Conservation (phyloP, 2,888 invertebrate genomes). For the Calliscelio sp. region DNA sequence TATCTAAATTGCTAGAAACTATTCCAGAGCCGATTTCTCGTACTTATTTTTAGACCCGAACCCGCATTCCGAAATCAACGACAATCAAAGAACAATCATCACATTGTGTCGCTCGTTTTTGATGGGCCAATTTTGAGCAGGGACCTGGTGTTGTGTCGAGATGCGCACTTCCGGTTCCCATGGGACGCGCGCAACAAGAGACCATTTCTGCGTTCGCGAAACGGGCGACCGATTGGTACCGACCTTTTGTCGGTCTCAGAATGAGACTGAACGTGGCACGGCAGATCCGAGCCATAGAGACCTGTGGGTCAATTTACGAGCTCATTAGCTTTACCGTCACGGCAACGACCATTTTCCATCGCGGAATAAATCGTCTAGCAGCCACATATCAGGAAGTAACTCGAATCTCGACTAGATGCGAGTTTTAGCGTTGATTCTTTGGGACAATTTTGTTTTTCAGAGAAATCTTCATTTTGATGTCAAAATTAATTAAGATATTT, state of each 20-base stretch:
- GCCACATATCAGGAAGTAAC: slow-evolving; percentile 61
- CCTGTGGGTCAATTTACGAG: slow-evolving; percentile 83
- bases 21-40: no score
- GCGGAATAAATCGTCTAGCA: slow-evolving; percentile 73
- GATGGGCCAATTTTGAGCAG: slow-evolving; percentile 52
- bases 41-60: slow-evolving; percentile 1
- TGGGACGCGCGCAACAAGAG: slow-evolving; percentile 34
- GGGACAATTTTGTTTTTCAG: no score
- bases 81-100: slow-evolving; percentile 28
- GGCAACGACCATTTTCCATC: slow-evolving; percentile 77
- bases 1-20: no score
- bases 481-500: no score
- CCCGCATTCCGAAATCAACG: slow-evolving; percentile 15
- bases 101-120: no score
- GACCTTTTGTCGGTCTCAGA: slow-evolving; percentile 72
- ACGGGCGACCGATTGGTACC: slow-evolving; percentile 48
- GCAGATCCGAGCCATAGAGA: slow-evolving; percentile 77
- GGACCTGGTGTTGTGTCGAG: slow-evolving; percentile 57
- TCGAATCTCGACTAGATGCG: slow-evolving; percentile 52
- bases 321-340: slow-evolving; percentile 83
- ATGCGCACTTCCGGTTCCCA: slow-evolving; percentile 67
- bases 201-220: slow-evolving; percentile 65
- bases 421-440: not conserved
- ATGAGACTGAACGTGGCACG: slow-evolving; percentile 75
- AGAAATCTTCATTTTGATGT: no score